Conservation (phyloP, 2,113 vertebrate genomes). For the Pomatorhinus ruficollis region DNA sequence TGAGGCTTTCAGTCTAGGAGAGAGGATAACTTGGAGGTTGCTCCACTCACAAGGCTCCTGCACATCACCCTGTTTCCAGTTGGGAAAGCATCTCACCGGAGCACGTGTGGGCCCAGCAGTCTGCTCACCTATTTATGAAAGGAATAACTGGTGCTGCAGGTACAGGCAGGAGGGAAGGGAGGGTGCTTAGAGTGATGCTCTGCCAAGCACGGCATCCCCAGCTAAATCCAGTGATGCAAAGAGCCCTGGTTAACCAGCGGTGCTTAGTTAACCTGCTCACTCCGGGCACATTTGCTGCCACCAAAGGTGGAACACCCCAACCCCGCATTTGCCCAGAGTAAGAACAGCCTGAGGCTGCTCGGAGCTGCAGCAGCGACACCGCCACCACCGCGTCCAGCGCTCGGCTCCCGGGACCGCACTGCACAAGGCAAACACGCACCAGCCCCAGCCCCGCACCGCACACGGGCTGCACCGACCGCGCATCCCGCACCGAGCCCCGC, state of each 20-base stretch:
- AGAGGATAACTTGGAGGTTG: not conserved
- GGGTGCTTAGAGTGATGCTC: not conserved
- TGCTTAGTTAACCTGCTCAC: fast-evolving
- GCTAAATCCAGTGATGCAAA: fast-evolving
- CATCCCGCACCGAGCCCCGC: not conserved
- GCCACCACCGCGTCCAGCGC: fast-evolving
- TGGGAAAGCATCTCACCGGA: not conserved
- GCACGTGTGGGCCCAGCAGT: fast-evolving
- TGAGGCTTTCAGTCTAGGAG: not conserved
- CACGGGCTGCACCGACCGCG: too few species aligned
- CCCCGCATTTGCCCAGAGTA: fast-evolving
- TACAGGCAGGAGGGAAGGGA: not conserved
- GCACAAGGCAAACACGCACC: not conserved
- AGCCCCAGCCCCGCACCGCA: not conserved
- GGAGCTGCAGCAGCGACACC: not conserved
- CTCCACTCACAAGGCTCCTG: fast-evolving
- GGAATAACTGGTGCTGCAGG: not conserved
- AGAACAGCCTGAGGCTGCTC: not conserved
- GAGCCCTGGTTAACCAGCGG: fast-evolving
- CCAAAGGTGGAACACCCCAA: fast-evolving
- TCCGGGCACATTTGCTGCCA: fast-evolving
- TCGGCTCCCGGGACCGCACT: fast-evolving
- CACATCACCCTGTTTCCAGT: fast-evolving
- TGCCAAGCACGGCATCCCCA: not conserved
- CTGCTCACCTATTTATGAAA: fast-evolving